phyloP scores from a whole-genome alignment of 2,888 invertebrate genomes.

The Heliconius erato region DNA sequence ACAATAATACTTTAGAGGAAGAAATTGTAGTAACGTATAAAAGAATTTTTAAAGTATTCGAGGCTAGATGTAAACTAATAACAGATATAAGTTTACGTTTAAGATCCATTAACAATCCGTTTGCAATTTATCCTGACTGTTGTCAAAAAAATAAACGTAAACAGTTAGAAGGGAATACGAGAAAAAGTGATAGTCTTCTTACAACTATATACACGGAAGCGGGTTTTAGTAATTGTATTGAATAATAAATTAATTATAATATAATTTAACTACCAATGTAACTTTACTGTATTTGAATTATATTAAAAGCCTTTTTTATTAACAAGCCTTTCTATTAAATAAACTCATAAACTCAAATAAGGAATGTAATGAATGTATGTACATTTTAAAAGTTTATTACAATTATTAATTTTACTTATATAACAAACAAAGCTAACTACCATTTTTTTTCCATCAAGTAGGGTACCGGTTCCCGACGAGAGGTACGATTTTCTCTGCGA shows the following conservation, averaged over 20 bases:
- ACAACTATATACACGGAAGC: constrained; percentile 40
- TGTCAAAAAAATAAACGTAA: constrained; percentile 50
- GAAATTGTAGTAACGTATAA: constrained; percentile 69
- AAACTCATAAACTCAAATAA: background rate
- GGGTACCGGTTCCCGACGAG: constrained; percentile 98
- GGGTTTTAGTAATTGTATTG: constrained; percentile 10
- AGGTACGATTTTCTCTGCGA: constrained; percentile 97
- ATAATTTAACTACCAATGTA: background rate
- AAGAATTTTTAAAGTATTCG: constrained; percentile 68
- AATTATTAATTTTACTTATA: background rate
- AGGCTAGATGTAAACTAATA: constrained; percentile 72
- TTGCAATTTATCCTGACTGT: constrained; percentile 76
- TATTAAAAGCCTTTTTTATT: background rate
- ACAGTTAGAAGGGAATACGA: constrained; percentile 51
- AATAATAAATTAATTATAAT: background rate
- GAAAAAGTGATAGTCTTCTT: constrained; percentile 54
- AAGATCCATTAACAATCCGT: constrained; percentile 85
- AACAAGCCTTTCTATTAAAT: background rate
- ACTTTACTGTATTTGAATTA: background rate
- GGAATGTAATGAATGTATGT: background rate
- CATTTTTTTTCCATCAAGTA: constrained; percentile 87
- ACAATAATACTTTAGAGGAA: constrained; percentile 71
- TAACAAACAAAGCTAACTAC: constrained; percentile 52
- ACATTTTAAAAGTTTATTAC: background rate
- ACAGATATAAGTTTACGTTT: constrained; percentile 75